Evolutionary conservation across 2,797 vertebrate genomes (phyloP).

Genomic region (Merluccius polli): DNA sequence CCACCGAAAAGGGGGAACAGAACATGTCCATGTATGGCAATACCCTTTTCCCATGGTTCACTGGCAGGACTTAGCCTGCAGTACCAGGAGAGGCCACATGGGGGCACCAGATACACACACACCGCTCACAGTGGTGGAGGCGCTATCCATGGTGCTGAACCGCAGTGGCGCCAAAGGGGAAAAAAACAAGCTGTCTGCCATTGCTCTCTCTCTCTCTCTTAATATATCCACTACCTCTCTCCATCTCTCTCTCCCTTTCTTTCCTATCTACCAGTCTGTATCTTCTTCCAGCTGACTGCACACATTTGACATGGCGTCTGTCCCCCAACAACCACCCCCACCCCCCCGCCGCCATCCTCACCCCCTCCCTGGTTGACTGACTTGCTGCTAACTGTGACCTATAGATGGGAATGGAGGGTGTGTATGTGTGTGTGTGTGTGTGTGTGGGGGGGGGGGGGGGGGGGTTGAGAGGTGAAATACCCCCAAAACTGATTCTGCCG

Average conservation of each 20-base stretch:
- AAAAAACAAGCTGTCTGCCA: not conserved
- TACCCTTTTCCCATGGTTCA: not conserved
- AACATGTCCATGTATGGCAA: not conserved
- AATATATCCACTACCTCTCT: not conserved
- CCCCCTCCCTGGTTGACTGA: conserved; percentile 41
- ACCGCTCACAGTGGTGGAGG: conserved; percentile 9
- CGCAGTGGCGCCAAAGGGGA: conserved; percentile 31
- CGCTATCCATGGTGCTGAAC: conserved; percentile 66
- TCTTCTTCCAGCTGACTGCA: conserved; percentile 57
- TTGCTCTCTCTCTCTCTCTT: not conserved
- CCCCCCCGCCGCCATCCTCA: conserved; percentile 40
- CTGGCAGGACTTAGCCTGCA: conserved; percentile 5
- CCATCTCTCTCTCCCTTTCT: not conserved
- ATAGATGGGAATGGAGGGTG: conserved; percentile 55
- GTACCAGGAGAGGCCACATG: conserved; percentile 46
- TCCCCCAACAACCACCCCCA: conserved; percentile 43
- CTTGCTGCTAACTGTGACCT: conserved; percentile 60
- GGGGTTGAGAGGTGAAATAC: conserved; percentile 62
- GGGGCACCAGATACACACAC: conserved; percentile 57
- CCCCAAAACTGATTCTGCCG: conserved; percentile 54
- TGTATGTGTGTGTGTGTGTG: conserved; percentile 2
- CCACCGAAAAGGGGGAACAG: conserved; percentile 7
- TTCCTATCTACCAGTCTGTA: conserved; percentile 49
- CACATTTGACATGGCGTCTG: conserved; percentile 57
- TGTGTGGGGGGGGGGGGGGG: not conserved